phyloP scores from a whole-genome alignment of 1,140 invertebrate species.

The Drosophila punjabiensis region DNA sequence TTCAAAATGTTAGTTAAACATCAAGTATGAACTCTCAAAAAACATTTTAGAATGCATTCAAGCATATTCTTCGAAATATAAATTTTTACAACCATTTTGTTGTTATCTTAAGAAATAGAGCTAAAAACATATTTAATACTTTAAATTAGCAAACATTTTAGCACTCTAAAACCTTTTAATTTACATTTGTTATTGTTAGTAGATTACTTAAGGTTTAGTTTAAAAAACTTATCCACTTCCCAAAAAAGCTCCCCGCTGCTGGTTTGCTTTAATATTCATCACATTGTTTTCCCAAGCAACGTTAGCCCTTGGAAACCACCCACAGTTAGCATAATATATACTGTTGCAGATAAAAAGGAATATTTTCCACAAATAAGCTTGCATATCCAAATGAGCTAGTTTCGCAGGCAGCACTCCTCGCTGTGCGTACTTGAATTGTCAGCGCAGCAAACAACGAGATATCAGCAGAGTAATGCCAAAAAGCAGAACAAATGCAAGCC shows the following conservation, averaged over 20 bases:
- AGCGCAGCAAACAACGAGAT: constrained; percentile 35
- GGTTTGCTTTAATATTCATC: constrained; percentile 19
- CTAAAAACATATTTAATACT: background rate
- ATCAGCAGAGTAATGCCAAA: constrained; percentile 39
- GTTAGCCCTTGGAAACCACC: constrained; percentile 10
- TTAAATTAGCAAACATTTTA: background rate
- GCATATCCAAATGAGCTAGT: constrained; percentile 44
- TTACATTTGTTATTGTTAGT: background rate
- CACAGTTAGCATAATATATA: constrained; percentile 11
- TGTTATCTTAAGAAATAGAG: background rate
- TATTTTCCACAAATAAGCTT: constrained; percentile 23
- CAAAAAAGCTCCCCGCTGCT: background rate
- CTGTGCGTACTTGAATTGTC: constrained; percentile 56
- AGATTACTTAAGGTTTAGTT: background rate
- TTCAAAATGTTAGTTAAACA: background rate
- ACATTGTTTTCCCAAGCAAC: constrained; percentile 7
- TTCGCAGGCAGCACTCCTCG: constrained; percentile 29
- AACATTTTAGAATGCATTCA: background rate
- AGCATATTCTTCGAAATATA: background rate
- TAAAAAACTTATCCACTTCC: background rate
- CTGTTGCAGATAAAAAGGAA: constrained; percentile 1
- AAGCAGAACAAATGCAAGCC: constrained; percentile 26
- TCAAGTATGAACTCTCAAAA: background rate
- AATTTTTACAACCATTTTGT: background rate
- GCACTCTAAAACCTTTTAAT: background rate